Percentiles rank a stretch among this genome's conserved stretches.
phyloP scores from a whole-genome alignment of 2,888 invertebrate species.

The Lithosia quadra region DNA sequence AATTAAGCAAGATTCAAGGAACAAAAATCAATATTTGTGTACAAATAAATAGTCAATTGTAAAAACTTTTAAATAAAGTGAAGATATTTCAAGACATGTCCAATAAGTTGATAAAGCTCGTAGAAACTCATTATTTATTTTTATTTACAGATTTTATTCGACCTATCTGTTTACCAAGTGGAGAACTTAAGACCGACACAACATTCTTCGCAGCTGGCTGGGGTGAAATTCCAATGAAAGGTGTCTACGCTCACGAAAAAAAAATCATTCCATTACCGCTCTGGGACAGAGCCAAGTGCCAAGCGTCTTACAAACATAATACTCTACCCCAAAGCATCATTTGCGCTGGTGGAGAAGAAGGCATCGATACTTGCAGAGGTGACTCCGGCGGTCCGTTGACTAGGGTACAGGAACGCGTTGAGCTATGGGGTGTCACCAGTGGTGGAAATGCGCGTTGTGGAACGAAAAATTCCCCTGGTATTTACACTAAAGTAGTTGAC shows the following conservation, averaged over 20 bases:
- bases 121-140: neutral
- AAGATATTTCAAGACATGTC: neutral
- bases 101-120: neutral
- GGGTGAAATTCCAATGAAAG: constrained; percentile 53
- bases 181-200: constrained; percentile 35
- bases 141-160: constrained; percentile 63
- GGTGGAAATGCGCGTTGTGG: constrained; percentile 60
- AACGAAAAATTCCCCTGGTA: constrained; percentile 57
- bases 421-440: constrained; percentile 62
- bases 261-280: constrained; percentile 57
- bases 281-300: constrained; percentile 48
- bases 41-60: neutral
- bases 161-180: constrained; percentile 61
- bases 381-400: constrained; percentile 68
- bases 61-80: too few relatives aligned
- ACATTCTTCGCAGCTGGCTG: constrained; percentile 60
- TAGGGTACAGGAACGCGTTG: constrained; percentile 42
- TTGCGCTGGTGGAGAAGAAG: constrained; percentile 64
- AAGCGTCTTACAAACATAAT: constrained; percentile 41
- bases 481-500: constrained; percentile 61
- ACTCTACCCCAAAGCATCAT: constrained; percentile 53
- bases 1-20: neutral
- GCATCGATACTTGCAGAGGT: constrained; percentile 63
- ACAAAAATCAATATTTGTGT: neutral
- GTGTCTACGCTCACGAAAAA: constrained; percentile 54